phyloP scores from a whole-genome alignment of 2,113 vertebrate genomes.

The Telmatochromis brachygnathus region DNA sequence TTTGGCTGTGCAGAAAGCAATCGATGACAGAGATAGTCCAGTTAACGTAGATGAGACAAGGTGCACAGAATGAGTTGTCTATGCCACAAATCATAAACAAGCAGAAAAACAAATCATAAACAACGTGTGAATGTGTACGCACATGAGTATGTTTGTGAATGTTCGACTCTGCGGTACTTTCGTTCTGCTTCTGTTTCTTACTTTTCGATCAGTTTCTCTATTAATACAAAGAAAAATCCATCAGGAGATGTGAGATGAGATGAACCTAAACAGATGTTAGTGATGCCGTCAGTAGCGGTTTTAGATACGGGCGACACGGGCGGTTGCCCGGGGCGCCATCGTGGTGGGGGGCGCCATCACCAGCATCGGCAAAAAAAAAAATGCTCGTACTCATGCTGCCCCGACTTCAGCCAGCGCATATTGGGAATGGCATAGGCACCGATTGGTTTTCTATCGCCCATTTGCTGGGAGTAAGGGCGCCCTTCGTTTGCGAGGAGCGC shows the following conservation, averaged over 20 bases:
- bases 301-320: no score
- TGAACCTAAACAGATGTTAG: neutral
- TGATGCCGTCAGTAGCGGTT: neutral
- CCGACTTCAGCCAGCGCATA: no score
- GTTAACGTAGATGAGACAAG: neutral
- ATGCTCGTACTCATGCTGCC: no score
- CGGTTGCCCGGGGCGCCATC: no score
- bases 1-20: neutral
- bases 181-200: neutral
- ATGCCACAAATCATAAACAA: neutral
- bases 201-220: neutral
- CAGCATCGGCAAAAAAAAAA: no score
- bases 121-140: neutral
- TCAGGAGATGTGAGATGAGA: neutral
- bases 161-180: neutral
- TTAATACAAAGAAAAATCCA: neutral
- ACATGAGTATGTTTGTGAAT: neutral
- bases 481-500: no score
- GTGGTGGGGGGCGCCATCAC: no score
- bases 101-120: neutral
- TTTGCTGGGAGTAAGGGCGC: no score
- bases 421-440: no score
- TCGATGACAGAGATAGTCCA: neutral
- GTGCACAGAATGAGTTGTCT: neutral
- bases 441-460: no score